phyloP scores from a whole-genome alignment of 2,797 vertebrate species.

The Eospalax fontanierii region DNA sequence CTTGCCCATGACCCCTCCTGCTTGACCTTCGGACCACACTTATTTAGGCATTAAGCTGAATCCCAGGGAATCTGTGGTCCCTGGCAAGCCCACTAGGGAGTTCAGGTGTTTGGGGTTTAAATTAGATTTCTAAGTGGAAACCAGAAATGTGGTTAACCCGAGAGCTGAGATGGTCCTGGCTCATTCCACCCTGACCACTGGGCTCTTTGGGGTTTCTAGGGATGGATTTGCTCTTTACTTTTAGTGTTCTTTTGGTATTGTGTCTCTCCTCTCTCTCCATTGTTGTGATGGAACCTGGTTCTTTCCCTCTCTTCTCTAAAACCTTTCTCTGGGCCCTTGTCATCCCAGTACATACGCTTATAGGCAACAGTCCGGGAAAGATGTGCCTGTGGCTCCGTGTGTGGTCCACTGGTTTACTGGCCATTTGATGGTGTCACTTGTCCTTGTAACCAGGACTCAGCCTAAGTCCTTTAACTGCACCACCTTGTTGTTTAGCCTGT shows the following conservation, averaged over 20 bases:
- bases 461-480: not conserved
- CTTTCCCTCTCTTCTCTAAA: not conserved
- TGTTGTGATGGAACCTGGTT: accelerated
- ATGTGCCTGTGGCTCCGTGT: not conserved
- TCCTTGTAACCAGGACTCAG: not conserved
- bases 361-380: not conserved
- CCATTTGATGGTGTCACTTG: accelerated
- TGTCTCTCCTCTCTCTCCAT: accelerated
- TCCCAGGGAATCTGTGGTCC: not conserved
- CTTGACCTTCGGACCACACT: not conserved
- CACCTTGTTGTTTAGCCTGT: too few relatives aligned
- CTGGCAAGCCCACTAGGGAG: slow-evolving; percentile 43
- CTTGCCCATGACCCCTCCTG: accelerated
- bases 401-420: accelerated
- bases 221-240: not conserved
- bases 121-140: slow-evolving; percentile 77
- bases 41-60: not conserved
- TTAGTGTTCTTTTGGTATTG: too few relatives aligned
- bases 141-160: slow-evolving; percentile 74
- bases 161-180: not conserved
- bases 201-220: not conserved
- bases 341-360: not conserved
- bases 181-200: not conserved
- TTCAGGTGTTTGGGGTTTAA: slow-evolving; percentile 70
- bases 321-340: not conserved